Evolutionary conservation across 2,888 invertebrate species (phyloP).

Genomic region (Chloromyia formosa): DNA sequence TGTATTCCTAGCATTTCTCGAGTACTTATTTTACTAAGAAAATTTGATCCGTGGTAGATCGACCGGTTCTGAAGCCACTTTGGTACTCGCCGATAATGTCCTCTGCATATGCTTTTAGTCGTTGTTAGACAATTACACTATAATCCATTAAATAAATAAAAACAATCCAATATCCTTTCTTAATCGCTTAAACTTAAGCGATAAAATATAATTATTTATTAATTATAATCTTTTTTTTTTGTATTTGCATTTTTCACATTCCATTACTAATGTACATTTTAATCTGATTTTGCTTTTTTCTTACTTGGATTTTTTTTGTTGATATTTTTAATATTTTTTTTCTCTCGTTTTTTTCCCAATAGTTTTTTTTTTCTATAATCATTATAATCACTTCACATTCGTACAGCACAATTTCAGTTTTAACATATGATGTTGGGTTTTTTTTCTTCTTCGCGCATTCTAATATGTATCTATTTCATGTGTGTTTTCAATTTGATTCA

Average conservation of each 20-base stretch:
- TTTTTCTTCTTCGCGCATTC: background rate
- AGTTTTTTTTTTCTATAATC: background rate
- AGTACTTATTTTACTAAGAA: too few species aligned
- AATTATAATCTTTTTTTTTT: conserved; percentile 26
- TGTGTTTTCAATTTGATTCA: too few species aligned
- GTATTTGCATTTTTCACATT: conserved; percentile 41
- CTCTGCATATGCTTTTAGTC: too few species aligned
- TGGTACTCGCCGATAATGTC: too few species aligned
- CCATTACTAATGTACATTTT: conserved; percentile 27
- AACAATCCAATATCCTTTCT: conserved; percentile 12
- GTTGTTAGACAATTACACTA: too few species aligned
- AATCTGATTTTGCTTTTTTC: conserved; percentile 41
- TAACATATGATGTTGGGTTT: background rate
- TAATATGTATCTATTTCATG: background rate
- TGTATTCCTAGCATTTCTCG: too few species aligned
- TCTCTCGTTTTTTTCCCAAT: background rate
- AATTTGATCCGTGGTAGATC: too few species aligned
- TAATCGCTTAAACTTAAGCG: conserved; percentile 42
- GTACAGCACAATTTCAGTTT: background rate
- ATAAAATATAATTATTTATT: conserved; percentile 36
- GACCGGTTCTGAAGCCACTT: too few species aligned
- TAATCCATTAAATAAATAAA: conserved; percentile 21
- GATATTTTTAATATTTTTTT: background rate
- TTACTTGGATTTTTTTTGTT: background rate
- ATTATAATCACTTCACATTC: conserved; percentile 8